Base-by-base conservation (phyloP, 2,113 vertebrate species). In the Periophthalmus modestus region DNA sequence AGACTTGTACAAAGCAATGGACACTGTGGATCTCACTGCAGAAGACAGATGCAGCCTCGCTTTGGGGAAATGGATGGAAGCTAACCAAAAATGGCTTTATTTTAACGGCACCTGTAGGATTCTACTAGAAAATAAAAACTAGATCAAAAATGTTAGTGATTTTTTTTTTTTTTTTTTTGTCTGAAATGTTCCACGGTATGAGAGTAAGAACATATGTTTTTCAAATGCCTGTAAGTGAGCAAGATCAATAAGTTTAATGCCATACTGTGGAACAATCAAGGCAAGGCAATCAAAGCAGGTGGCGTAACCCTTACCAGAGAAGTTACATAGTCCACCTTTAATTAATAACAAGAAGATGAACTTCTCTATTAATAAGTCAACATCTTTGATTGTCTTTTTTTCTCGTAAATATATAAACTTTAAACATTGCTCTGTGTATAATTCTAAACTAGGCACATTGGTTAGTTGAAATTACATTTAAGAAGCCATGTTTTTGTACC, bases 1-100 rank as follows among this genome's bases (percentile, higher is more conserved):
- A n/a, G 34, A 65, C 16, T 62, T 62, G 34, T 65, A 65, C 62
- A 65, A 65, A 43, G 18, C 33, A 39, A n/a, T 39, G 18, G 62
- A 21, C 18, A 65, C 9, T 65, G 62, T 39, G 34, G 18, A 43
- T n/a, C 16, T 65, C 39, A 36, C 10, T 39, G 34, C 10, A 39
- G 34, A 43, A 18, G 34, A 39, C 62, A 36, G 57, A 43, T 43
- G 39, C 39, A 43, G 39, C 10, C 39, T 43, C 10, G 7, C 39
- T 43, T 43, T 43, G 39, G 39, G 39, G 39, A 10, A 43, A 43
- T 43, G 39, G 39, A 43, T 10, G 10, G 39, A 43, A 43, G 39
- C 5, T 39, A 39, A 39, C 36, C 36, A 2, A 43, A 10, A 43
- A 43, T 10, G 39, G 39, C 57, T 19, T 13, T 23, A 13, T 12